Conservation (phyloP, 2,888 invertebrate genomes). For the Hydropsyche betteni region DNA sequence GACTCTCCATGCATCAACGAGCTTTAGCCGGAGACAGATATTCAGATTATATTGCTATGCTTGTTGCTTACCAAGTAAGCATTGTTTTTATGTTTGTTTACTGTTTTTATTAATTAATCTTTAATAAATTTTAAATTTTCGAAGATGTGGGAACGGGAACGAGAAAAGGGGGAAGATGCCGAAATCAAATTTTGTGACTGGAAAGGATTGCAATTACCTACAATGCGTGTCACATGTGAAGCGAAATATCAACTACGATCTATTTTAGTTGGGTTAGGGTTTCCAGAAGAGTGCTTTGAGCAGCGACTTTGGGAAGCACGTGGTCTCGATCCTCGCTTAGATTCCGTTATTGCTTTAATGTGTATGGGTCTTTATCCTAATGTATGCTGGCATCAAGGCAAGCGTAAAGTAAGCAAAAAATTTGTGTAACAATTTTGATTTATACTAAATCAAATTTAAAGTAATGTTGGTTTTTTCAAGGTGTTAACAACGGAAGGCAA, state of each 20-base stretch:
- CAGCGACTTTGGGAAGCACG: conserved; percentile 79
- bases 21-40: conserved; percentile 85
- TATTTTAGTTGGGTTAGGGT: conserved; percentile 77
- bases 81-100: background rate
- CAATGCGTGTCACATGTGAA: conserved; percentile 90
- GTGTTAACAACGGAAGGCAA: conserved; percentile 95
- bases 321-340: conserved; percentile 80
- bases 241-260: conserved; percentile 77
- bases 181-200: conserved; percentile 90
- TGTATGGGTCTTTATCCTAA: conserved; percentile 96
- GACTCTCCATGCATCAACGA: conserved; percentile 85
- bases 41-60: conserved; percentile 95
- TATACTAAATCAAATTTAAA: no score
- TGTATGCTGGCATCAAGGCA: conserved; percentile 94
- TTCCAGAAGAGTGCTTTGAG: conserved; percentile 87
- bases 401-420: conserved; percentile 75
- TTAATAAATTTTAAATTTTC: background rate
- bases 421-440: no score
- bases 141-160: conserved; percentile 76
- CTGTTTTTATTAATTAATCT: conserved; percentile 42
- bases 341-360: conserved; percentile 84
- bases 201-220: conserved; percentile 89
- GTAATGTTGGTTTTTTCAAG: conserved; percentile 55
- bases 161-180: conserved; percentile 74
- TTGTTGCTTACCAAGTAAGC: conserved; percentile 84